Percentiles rank a stretch among this genome's conserved stretches.
Conservation (phyloP, 2,888 invertebrate species). For the Altica lythri region DNA sequence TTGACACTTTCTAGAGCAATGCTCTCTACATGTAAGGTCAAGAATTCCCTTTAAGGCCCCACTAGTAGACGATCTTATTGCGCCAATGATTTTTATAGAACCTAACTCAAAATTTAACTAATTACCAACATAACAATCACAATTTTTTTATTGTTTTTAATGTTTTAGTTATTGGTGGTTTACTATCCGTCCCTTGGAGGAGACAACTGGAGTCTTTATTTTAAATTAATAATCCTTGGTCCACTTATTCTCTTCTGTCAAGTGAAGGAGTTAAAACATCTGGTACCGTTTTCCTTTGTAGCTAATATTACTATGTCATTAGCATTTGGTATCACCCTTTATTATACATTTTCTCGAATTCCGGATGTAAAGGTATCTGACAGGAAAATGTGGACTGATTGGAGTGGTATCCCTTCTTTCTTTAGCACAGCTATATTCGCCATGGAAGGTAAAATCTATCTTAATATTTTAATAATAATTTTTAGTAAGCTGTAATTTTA, state of each 20-base stretch:
- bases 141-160: neutral
- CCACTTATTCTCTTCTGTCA: slow-evolving; percentile 75
- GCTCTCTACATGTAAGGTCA: too few species aligned
- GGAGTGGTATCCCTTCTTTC: slow-evolving; percentile 70
- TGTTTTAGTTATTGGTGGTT: slow-evolving; percentile 61
- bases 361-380: slow-evolving; percentile 52
- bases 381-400: slow-evolving; percentile 56
- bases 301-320: slow-evolving; percentile 81
- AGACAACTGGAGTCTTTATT: slow-evolving; percentile 59
- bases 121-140: neutral
- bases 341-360: slow-evolving; percentile 74
- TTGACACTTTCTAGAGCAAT: too few species aligned
- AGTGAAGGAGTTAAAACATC: slow-evolving; percentile 76
- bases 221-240: slow-evolving; percentile 70
- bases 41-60: too few species aligned
- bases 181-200: slow-evolving; percentile 64
- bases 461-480: neutral
- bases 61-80: too few species aligned
- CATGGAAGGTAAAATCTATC: slow-evolving; percentile 72
- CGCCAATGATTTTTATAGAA: too few species aligned
- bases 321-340: slow-evolving; percentile 79
- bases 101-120: too few species aligned
- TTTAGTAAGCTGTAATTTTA: neutral
- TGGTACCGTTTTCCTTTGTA: slow-evolving; percentile 87
- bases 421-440: slow-evolving; percentile 96